Evolutionary conservation across 2,113 vertebrate genomes (phyloP), one percentile per base, ranked within the genome.

Genomic region (Peucedramus taeniatus): DNA sequence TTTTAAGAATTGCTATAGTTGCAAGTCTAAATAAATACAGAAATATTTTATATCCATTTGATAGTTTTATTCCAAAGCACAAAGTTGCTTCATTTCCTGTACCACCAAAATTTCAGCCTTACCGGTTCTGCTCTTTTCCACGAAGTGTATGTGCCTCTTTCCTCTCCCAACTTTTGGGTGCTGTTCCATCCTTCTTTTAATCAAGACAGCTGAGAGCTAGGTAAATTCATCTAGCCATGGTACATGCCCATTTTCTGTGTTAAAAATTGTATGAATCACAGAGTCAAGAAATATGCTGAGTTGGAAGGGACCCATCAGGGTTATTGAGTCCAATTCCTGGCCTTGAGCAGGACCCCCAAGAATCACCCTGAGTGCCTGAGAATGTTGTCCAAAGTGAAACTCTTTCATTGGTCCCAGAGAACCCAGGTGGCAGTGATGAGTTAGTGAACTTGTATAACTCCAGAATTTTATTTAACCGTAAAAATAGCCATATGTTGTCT

Each of bases 141-240:
- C 15, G 4, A 13, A 37, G 10, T 16, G 1, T 40, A 31, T 57
- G 13, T 0, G 0, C 39, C 17, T 86, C 19, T 74, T 53, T 65
- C 16, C 19, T 64, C 9, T 49, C 24, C 21, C 42, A 44, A 0
- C 8, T 54, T 79, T n/a, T 77, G 13, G 28, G 23, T 45, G 16
- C 35, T 76, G 7, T 61, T 83, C 30, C 11, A 13, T n/a, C 7
- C 12, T 11, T 40, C 42, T 82, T 49, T 35, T 53, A 47, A 40
- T 44, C 19, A 78, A 66, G 7, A 17, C 21, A 60, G 33, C 21
- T 81, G 17, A 77, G 28, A 59, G 4, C 7, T 59, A 22, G 33
- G 30, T 7, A 56, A 49, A 9, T 47, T 94, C 14, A 56, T 35
- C 70, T 61, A 2, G 60, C 31, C 20, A 10, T 33, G 30, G 21